A percentile compares a stretch with the other conserved stretches of the same genome.
Evolutionary conservation across 2,888 invertebrate genomes (phyloP).

Genomic region (Eupelmus urozonus): DNA sequence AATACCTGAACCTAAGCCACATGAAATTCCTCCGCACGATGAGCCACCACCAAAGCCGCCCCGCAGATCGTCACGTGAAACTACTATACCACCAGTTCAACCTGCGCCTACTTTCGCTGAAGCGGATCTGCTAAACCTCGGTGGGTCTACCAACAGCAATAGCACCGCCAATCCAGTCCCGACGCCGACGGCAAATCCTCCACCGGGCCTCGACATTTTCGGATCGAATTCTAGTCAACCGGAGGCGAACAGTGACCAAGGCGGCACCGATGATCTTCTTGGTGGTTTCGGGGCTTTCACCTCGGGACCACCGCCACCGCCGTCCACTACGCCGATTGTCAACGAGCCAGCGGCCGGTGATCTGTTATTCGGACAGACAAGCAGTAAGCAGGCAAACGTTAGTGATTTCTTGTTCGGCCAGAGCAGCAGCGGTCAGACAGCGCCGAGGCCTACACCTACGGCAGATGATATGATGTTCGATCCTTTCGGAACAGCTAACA

Average conservation of each 20-base stretch:
- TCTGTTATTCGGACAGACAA: conserved; percentile 67
- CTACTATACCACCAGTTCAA: not conserved
- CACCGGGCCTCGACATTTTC: conserved; percentile 72
- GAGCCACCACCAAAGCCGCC: conserved; percentile 8
- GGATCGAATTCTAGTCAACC: conserved; percentile 66
- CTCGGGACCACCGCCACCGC: conserved; percentile 33
- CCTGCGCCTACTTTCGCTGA: conserved; percentile 65
- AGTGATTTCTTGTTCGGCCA: conserved; percentile 69
- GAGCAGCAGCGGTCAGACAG: conserved; percentile 40
- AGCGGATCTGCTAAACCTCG: conserved; percentile 75
- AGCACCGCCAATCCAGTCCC: conserved; percentile 47
- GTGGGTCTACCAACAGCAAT: conserved; percentile 58
- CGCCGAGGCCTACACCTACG: conserved; percentile 46
- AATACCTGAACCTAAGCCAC: conserved; percentile 32
- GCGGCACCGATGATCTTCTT: conserved; percentile 68
- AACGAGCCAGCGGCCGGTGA: conserved; percentile 65
- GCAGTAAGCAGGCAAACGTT: conserved; percentile 61
- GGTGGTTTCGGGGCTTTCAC: conserved; percentile 68
- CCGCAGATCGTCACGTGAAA: conserved; percentile 26
- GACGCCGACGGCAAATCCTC: conserved; percentile 56
- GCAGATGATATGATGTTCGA: conserved; percentile 70
- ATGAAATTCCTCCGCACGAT: not conserved
- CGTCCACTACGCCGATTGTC: conserved; percentile 52
- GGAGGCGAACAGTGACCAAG: conserved; percentile 47
- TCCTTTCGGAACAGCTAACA: conserved; percentile 66